Percentiles rank a stretch among this genome's conserved stretches.
Conservation (phyloP, 2,113 vertebrate genomes). For the Anser brachyrhynchus region DNA sequence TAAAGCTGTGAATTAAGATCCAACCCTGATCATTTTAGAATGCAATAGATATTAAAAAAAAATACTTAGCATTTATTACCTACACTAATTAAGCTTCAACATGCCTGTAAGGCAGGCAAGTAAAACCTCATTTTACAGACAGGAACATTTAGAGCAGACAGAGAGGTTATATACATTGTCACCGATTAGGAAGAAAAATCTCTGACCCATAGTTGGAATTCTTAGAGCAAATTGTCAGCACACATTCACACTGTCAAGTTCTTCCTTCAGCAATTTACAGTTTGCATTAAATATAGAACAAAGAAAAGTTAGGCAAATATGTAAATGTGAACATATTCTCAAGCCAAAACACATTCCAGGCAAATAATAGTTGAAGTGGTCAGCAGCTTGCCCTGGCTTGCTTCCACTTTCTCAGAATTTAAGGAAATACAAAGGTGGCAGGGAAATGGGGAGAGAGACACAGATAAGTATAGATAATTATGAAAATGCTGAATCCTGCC, state of each 20-base stretch:
- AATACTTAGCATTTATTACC: slow-evolving; percentile 38
- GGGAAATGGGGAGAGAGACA: background rate
- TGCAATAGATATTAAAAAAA: slow-evolving; percentile 13
- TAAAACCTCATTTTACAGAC: slow-evolving; percentile 42
- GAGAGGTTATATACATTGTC: slow-evolving; percentile 44
- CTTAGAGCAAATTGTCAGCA: slow-evolving; percentile 15
- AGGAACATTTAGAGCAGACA: slow-evolving; percentile 43
- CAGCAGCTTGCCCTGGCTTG: background rate
- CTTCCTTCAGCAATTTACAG: background rate
- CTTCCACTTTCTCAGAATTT: background rate
- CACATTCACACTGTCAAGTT: background rate
- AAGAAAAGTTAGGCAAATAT: background rate
- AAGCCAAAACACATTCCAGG: background rate
- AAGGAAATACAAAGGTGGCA: background rate
- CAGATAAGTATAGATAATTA: background rate
- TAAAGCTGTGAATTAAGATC: slow-evolving; percentile 13
- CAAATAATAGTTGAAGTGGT: background rate
- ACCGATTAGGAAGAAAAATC: slow-evolving; percentile 43
- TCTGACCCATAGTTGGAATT: slow-evolving; percentile 45
- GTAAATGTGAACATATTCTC: background rate
- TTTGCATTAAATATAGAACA: background rate
- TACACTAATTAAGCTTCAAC: slow-evolving; percentile 50
- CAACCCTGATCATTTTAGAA: slow-evolving; percentile 11
- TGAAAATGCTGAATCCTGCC: background rate
- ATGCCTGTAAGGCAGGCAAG: slow-evolving; percentile 15